Conservation (phyloP, 2,113 vertebrate species). For the Xyrauchen texanus region DNA sequence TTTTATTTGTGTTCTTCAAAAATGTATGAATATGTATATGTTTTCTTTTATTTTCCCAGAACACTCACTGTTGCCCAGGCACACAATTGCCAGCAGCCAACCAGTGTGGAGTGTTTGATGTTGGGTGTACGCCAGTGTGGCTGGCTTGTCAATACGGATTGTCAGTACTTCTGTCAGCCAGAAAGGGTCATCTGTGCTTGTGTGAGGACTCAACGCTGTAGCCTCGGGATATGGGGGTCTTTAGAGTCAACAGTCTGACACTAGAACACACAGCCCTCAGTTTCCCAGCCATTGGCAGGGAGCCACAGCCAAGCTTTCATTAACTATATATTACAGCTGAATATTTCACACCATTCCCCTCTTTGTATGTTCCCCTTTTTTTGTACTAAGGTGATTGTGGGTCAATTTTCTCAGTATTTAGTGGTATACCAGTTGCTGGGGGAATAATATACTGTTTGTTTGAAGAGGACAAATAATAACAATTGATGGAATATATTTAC, state of each 20-base stretch:
- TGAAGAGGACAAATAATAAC: too few species aligned
- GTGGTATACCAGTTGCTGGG: too few species aligned
- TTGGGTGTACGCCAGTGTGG: conserved; percentile 62
- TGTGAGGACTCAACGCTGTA: conserved; percentile 56
- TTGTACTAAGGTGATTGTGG: neutral
- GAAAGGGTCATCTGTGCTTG: conserved; percentile 53
- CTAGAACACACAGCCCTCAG: conserved; percentile 30
- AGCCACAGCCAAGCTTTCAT: conserved; percentile 40
- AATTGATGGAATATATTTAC: too few species aligned
- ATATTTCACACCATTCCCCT: neutral
- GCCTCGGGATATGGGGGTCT: conserved; percentile 43
- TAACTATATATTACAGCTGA: conserved; percentile 41
- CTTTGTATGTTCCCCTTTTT: neutral
- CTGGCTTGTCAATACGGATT: conserved; percentile 62
- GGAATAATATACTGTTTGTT: too few species aligned
- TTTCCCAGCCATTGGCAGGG: neutral
- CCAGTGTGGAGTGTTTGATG: conserved; percentile 32
- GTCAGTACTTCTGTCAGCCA: conserved; percentile 61
- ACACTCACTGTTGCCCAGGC: neutral
- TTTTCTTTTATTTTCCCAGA: conserved; percentile 46
- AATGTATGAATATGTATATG: conserved; percentile 43
- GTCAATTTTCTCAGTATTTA: neutral
- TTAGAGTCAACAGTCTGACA: conserved; percentile 53
- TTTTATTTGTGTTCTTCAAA: conserved; percentile 20
- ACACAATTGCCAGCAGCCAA: conserved; percentile 44